Base-by-base conservation (phyloP, 1,140 invertebrate genomes). In the Calliopsis andreniformis region DNA sequence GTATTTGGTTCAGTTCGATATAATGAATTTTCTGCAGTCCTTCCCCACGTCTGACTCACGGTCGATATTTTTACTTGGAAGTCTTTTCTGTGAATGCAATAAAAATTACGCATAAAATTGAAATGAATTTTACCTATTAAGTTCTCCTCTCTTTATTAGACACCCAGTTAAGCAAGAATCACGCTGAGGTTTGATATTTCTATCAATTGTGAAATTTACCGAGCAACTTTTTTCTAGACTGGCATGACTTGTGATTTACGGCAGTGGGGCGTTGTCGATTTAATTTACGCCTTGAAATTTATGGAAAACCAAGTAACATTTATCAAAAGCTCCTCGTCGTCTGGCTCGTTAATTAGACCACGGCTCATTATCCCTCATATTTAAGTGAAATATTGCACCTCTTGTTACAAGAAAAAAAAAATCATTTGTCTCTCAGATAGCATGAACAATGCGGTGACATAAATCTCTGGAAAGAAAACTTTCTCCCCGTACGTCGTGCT, bases 361-460 rank as follows among this genome's bases (percentile, higher is more conserved):
- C 39, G 35, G 35, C 58, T 61, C 58, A 43, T 64, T 64, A 64
- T 49, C 18, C 43, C 30, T 64, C 45, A 30, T 64, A 64, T 45
- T 64, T 30, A 49, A 64, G 62, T 64, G 62, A 30, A 64, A 49
- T 43, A 61, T 43, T 61, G 62, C 62, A 12, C 25, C 28, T 32
- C 43, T 47, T 64, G 14, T 64, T 49, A 64, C 16, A 49, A 49
- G 10, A n/a, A n/a, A n/a, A 35, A 32, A 64, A 47, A 49, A 45
- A 49, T 64, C 28, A n/a, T 49, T 14, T 32, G n/a, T 23, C 42
- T 35, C 30, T 45, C 35, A 23, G 72, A 47, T 76, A 76, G n/a
- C 39, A n/a, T 18, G 63, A 76, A 79, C 77, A 79, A 79, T 76
- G 28, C 42, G 47, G 47, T 69, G 67, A 79, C 72, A 69, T 76